A percentile compares a stretch with the other conserved stretches of the same genome.
Conservation (phyloP, 2,113 vertebrate species). For the Ariopsis seemanni region DNA sequence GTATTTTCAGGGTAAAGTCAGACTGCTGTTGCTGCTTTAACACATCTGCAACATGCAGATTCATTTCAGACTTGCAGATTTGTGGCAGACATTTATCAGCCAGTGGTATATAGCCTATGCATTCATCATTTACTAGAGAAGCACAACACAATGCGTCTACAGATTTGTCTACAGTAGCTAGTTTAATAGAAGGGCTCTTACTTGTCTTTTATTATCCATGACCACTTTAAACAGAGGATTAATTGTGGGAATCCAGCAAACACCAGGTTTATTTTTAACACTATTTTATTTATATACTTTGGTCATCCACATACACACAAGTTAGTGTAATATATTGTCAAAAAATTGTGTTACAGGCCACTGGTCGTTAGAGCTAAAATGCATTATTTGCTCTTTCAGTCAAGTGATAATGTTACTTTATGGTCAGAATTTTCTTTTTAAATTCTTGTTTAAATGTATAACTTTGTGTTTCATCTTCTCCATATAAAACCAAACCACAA, state of each 20-base stretch:
- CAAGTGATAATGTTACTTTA: not conserved
- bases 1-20: not conserved
- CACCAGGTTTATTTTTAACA: not conserved
- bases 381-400: not conserved
- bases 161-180: not conserved
- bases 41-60: not conserved
- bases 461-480: not conserved
- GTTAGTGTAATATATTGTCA: not conserved
- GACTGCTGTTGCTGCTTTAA: not conserved
- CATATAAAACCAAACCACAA: not conserved
- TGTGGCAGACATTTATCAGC: not conserved
- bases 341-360: not conserved
- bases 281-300: not conserved
- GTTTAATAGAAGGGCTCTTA: not conserved
- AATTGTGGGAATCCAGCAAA: not conserved
- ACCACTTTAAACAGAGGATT: not conserved
- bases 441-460: not conserved
- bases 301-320: not conserved
- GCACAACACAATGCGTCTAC: not conserved
- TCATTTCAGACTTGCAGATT: not conserved
- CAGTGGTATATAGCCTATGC: not conserved
- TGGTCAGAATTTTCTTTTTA: not conserved
- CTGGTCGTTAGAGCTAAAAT: not conserved
- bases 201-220: not conserved
- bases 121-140: not conserved